These are phyloP conservation scores for Blastobasis lacticolella DNA, from an alignment of 2,888 invertebrate genomes.

Conservation along the genomic window DNA sequence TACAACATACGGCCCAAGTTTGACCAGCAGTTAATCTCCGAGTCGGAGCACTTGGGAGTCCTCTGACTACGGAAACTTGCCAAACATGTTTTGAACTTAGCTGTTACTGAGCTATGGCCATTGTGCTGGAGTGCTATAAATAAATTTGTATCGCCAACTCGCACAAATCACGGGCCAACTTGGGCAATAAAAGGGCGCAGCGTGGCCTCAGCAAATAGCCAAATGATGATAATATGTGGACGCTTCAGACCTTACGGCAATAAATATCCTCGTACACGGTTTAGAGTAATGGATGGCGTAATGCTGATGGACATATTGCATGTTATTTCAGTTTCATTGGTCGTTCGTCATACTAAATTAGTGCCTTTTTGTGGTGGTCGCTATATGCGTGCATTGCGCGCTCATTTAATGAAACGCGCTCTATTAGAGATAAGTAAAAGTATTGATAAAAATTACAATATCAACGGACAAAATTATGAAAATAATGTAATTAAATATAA, in stretches of 20 bases:
- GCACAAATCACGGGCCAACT: constrained; percentile 42
- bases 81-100: constrained; percentile 14
- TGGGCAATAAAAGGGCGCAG: constrained; percentile 46
- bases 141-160: constrained; percentile 27
- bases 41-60: constrained; percentile 1
- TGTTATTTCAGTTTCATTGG: too few species aligned
- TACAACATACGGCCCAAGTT: neutral
- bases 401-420: too few species aligned
- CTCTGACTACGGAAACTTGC: constrained; percentile 8
- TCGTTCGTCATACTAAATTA: too few species aligned
- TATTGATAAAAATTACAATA: too few species aligned
- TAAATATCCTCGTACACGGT: neutral
- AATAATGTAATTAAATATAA: too few species aligned
- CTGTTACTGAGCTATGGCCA: neutral
- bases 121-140: constrained; percentile 8
- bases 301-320: too few species aligned
- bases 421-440: too few species aligned
- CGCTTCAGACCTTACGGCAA: constrained; percentile 7
- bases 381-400: too few species aligned
- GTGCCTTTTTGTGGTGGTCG: too few species aligned
- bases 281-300: too few species aligned
- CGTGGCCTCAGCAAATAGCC: constrained; percentile 40
- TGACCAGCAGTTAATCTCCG: neutral
- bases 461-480: too few species aligned
- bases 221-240: constrained; percentile 43